Evolutionary conservation across 1,140 invertebrate genomes (phyloP), one percentile per base, ranked within the genome.

Genomic region (Xylocopa sonorina): DNA sequence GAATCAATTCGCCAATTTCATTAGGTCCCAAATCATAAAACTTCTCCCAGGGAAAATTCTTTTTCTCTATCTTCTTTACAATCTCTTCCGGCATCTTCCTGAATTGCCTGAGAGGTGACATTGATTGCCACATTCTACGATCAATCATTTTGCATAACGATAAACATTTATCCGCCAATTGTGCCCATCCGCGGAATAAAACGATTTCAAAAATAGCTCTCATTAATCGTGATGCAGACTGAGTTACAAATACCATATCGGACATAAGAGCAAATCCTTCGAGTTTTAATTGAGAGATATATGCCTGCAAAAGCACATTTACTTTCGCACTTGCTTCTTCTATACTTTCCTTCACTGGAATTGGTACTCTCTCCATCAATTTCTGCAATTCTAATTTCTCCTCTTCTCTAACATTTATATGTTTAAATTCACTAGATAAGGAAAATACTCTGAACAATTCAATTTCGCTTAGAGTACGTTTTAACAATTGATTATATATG

Each of bases 191-290:
- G 87, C 97, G 92, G 85, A 95, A 95, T 12, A 96, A 87, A 0
- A 96, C 97, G 85, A 99, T 99, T 93, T 99, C 99, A 93, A 97
- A 99, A 68, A 99, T 99, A 1, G 99, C 99, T 85, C 99, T 93
- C 94, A 99, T 97, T 7, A 99, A 93, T 69, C 99, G 94, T 5
- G 97, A 96, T 1, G 99, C 99, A 7, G 98, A 99, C 92, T 99
- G 99, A 0, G 99, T 99, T 0, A 99, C 98, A 89, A 98, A 99
- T 0, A 99, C 98, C 99, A 99, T 99, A 92, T 99, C 99, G 0
- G 98, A 97, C 97, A 99, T 99, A 5, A 99, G 93, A 1, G 99
- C 98, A 92, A 99, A 99, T 18, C 99, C 99, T 91, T 99, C 99
- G 50, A 99, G 93, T 92, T 99, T 99, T 55, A 99, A 91, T 90